Evolutionary conservation across 2,113 vertebrate species (phyloP), one percentile per base, ranked within the genome.

Genomic region (Hippoglossus stenolepis): DNA sequence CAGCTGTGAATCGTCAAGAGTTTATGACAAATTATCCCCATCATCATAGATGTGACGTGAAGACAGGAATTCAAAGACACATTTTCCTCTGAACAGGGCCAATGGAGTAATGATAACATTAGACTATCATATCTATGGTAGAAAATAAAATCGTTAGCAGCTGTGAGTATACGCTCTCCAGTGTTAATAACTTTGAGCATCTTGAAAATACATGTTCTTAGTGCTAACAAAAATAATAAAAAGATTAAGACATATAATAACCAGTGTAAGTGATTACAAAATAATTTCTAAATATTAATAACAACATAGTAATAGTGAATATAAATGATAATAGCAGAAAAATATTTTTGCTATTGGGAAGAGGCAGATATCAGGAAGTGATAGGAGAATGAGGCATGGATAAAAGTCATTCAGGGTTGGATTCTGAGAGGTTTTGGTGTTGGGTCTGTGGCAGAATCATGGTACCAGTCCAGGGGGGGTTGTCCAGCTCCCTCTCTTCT

Each of bases 121-220:
- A 76, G 75, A 90, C 83, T 81, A 90, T 86, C 51, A 83, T 65
- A 85, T 89, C 26, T 83, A 77, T 85, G 79, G 78, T 87, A 83
- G 61, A 89, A 88, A 92, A 86, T 84, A 71, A 87, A 87, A 86
- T 73, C 4, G 90, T 92, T 91, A 92, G 93, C 93, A 94, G 94
- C 92, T 93, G 85, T 79, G 87, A 91, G 75, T 92, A 85, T 87
- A 77, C 5, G 47, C 66, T 80, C 63, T 91, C 77, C 61, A 69
- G 85, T 90, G 85, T 90, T 92, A 92, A 91, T 86, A 84, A 85
- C 58, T 65, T 20, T 53, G 81, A 87, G 75, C 87, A 82, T 92
- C 89, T 87, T 86, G 63, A 89, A 91, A 93, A 92, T 84, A 90
- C 90, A 92, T 83, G 82, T 83, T 82, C 66, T 77, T 75, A 83